Evolutionary conservation across 1,140 invertebrate genomes (phyloP).

Genomic region (Aphidius ervi): DNA sequence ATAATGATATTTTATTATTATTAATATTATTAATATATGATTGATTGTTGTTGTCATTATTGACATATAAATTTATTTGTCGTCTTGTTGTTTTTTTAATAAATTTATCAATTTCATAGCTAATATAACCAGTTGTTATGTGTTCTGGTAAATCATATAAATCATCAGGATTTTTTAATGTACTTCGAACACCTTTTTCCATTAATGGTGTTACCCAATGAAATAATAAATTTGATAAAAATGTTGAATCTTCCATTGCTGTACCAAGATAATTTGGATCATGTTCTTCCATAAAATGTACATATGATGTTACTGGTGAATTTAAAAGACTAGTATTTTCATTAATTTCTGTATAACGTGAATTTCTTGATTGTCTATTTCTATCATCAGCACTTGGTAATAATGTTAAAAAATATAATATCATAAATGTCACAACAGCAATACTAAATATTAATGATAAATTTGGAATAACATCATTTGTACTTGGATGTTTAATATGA

Average conservation of each 20-base stretch:
- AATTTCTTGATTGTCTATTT: constrained; percentile 20
- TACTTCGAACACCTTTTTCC: constrained; percentile 71
- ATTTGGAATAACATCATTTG: constrained; percentile 38
- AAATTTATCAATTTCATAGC: constrained; percentile 56
- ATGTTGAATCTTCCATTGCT: constrained; percentile 72
- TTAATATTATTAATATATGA: constrained; percentile 14
- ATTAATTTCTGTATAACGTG: constrained; percentile 53
- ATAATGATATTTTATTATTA: constrained; percentile 58
- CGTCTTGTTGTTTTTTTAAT: constrained; percentile 29
- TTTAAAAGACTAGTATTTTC: constrained; percentile 48
- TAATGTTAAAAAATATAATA: constrained; percentile 61
- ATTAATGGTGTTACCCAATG: constrained; percentile 85
- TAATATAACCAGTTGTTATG: constrained; percentile 61
- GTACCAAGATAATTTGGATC: constrained; percentile 69
- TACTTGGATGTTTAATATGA: constrained; percentile 33
- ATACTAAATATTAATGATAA: constrained; percentile 47
- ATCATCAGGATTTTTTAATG: constrained; percentile 73
- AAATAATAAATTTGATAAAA: constrained; percentile 74
- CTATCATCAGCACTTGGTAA: constrained; percentile 52
- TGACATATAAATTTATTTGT: constrained; percentile 20
- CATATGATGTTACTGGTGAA: constrained; percentile 51
- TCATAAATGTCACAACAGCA: constrained; percentile 39
- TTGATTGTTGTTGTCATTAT: constrained; percentile 29
- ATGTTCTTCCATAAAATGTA: constrained; percentile 61
- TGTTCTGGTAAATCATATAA: constrained; percentile 78